A percentile compares a stretch with the other conserved stretches of the same genome.
Conservation (phyloP, 2,797 vertebrate species). For the Cossypha polioptera region DNA sequence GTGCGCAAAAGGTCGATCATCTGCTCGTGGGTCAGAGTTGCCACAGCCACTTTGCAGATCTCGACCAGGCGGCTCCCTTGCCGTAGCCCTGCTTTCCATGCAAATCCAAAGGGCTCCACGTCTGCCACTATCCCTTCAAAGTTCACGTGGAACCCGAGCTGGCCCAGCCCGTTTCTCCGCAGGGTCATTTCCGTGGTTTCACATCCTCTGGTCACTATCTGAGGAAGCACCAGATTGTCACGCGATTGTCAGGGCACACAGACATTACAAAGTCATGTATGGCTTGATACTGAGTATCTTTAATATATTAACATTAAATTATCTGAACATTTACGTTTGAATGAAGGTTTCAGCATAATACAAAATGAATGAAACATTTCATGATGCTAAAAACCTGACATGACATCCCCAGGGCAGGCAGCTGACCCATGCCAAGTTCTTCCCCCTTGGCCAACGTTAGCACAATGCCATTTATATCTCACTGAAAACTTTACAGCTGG, state of each 20-base stretch:
- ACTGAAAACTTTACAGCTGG: not conserved
- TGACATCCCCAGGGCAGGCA: not conserved
- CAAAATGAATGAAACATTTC: not conserved
- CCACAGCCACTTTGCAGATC: constrained; percentile 96
- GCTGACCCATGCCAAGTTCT: not conserved
- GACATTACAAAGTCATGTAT: not conserved
- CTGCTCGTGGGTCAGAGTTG: constrained; percentile 94
- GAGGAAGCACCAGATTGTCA: constrained; percentile 42
- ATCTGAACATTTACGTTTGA: not conserved
- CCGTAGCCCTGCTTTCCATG: constrained; percentile 94
- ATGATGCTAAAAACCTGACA: not conserved
- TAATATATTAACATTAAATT: not conserved
- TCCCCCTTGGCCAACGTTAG: not conserved
- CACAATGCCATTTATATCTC: not conserved
- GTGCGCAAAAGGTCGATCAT: constrained; percentile 98
- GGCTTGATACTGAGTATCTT: not conserved
- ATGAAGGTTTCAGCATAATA: not conserved
- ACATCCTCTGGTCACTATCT: constrained; percentile 93
- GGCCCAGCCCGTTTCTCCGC: constrained; percentile 90
- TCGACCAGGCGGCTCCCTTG: constrained; percentile 97
- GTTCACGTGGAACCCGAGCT: constrained; percentile 97
- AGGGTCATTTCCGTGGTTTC: constrained; percentile 94
- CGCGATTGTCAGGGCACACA: not conserved
- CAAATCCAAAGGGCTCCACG: constrained; percentile 95
- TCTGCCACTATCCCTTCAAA: constrained; percentile 97